Base-by-base conservation (phyloP, 2,113 vertebrate species). In the Miniopterus natalensis region DNA sequence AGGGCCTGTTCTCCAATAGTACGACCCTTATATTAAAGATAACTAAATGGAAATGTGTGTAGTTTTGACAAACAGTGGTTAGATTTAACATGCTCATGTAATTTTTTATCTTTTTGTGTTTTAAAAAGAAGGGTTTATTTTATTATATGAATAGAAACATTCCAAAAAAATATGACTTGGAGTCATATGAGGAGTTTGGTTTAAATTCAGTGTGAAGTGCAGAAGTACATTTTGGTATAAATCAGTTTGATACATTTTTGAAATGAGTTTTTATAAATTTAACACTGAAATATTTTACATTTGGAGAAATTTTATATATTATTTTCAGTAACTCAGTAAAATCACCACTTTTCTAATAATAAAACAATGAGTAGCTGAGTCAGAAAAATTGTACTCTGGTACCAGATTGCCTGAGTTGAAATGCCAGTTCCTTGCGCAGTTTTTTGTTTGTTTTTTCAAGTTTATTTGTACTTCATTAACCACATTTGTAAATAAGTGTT, bases 231-330 rank as follows among this genome's bases (percentile, higher is more conserved):
- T 84, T 92, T 75, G 9, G 14, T n/a, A 55, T 57, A 77, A 65
- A n/a, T 75, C 14, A 77, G 6, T 20, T 85, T 36, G 45, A 92
- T 57, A 78, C 59, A 42, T 15, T 88, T 95, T 88, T 59, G 2
- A 75, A 94, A 40, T 85, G 23, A 88, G 1, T 65, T 84, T 87
- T 74, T 93, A 59, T 88, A 81, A 87, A 47, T 70, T n/a, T 12
- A 42, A 92, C 90, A 65, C 57, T 84, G 5, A 93, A 73, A 65
- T 68, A 6, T 27, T 85, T 84, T 70, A 10, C 9, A 81, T 77
- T 90, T 91, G 65, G 5, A 14, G 66, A 55, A 81, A 73, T 6
- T 49, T 7, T 61, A 55, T 29, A 53, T 36, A 31, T 2, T 14
- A 12, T 86, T 84, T 61, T 55, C 5, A 53, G 88, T 73, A 91